Conservation (phyloP, 2,888 invertebrate genomes). For the Digitonthophagus gazella region DNA sequence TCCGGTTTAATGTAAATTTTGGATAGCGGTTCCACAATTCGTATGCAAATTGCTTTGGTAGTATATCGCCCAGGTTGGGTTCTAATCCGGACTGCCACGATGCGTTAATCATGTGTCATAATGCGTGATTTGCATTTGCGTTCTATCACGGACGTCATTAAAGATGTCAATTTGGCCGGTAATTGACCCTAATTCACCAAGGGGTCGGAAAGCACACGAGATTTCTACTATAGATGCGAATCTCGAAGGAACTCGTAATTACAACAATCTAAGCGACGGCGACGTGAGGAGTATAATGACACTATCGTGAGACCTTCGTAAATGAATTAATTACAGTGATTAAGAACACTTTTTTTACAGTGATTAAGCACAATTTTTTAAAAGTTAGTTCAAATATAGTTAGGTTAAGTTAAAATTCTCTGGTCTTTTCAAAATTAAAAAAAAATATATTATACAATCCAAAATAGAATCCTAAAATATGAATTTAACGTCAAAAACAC, state of each 20-base stretch:
- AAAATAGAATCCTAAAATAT: no score
- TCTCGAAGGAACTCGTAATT: background rate
- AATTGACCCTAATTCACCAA: constrained; percentile 13
- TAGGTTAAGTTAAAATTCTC: no score
- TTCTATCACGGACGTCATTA: constrained; percentile 15
- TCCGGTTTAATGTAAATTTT: constrained; percentile 10
- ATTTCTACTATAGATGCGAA: background rate
- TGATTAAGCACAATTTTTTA: no score
- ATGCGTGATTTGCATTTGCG: constrained; percentile 14
- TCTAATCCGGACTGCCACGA: background rate
- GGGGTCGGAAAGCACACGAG: background rate
- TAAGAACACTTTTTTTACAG: no score
- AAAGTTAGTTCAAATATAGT: no score
- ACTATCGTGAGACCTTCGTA: background rate
- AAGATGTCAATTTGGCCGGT: constrained; percentile 13
- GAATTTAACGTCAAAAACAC: no score
- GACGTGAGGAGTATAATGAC: background rate
- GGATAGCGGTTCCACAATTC: constrained; percentile 6
- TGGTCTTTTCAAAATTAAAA: no score
- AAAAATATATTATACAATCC: no score
- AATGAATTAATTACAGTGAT: no score
- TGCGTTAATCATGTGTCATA: constrained; percentile 17
- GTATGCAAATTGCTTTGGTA: constrained; percentile 8
- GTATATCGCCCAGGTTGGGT: constrained; percentile 4
- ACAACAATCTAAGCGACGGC: background rate